phyloP scores from a whole-genome alignment of 2,113 vertebrate species.

The Oryzias javanicus region DNA sequence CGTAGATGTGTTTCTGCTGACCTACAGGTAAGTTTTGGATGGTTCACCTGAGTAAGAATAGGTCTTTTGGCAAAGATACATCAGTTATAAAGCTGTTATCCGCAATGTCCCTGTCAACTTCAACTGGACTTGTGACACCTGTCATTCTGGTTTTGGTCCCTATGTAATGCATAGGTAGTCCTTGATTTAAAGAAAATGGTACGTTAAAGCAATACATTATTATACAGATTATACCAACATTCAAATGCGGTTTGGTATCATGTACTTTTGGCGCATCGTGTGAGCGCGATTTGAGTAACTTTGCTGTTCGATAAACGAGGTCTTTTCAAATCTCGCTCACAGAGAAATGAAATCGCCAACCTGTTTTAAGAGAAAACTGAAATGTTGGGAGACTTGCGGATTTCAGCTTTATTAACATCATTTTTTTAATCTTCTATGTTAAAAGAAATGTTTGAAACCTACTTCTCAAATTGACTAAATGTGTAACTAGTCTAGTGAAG shows the following conservation, averaged over 20 bases:
- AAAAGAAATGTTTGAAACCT: background rate
- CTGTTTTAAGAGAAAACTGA: background rate
- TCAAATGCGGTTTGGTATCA: too few species aligned
- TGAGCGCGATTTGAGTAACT: too few species aligned
- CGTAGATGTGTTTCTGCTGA: slow-evolving; percentile 24
- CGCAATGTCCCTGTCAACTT: slow-evolving; percentile 30
- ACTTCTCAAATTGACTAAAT: too few species aligned
- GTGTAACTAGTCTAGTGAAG: background rate
- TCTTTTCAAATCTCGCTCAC: too few species aligned
- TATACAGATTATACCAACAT: too few species aligned
- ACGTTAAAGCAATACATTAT: too few species aligned
- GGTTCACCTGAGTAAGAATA: slow-evolving; percentile 52
- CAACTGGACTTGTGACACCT: background rate
- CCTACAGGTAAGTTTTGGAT: slow-evolving; percentile 42
- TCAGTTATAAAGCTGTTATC: slow-evolving; percentile 61
- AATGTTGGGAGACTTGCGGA: slow-evolving; percentile 43
- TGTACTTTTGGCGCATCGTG: too few species aligned
- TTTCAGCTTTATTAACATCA: slow-evolving; percentile 63
- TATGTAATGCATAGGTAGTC: too few species aligned
- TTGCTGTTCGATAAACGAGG: too few species aligned
- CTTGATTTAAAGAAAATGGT: too few species aligned
- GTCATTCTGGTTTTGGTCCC: background rate
- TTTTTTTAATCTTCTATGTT: background rate
- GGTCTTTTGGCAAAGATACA: background rate
- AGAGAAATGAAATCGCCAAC: too few species aligned